Evolutionary conservation across 2,113 vertebrate species (phyloP), one percentile per base, ranked within the genome.

Genomic region (Oncorhynchus tshawytscha): DNA sequence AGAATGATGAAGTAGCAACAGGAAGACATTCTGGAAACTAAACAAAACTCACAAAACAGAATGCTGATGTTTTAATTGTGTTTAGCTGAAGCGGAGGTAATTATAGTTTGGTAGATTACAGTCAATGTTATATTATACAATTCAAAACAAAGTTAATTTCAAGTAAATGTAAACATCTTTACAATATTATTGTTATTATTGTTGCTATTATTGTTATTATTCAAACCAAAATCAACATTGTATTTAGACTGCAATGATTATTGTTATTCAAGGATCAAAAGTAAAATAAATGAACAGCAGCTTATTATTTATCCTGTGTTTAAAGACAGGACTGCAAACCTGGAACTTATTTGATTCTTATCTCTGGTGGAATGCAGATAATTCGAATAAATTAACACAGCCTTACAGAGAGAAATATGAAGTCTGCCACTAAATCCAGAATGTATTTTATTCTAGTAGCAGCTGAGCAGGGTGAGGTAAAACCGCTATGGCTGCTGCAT

Each of bases 361-460:
- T 93, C 91, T 92, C 88, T 88, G 81, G 88, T 85, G 89, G 86
- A 92, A 92, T 91, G 88, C 79, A 90, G 90, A 90, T 94, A 92
- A 94, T 92, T 90, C 89, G 82, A 90, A 92, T 91, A 92, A 93
- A 92, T 90, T 86, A 93, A 89, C 82, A 69, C 81, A 77, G 89
- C 84, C 82, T 89, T 88, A 89, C 88, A 85, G 85, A 80, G 82
- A 92, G 89, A 90, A 91, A 91, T 89, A 86, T 84, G 87, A 90
- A 88, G 85, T 84, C 82, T 87, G 84, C 82, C 85, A 83, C 78
- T 85, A 91, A 93, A 91, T 92, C 86, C 91, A 90, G 90, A 90
- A 93, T 90, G 87, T 89, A 92, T 92, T 92, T 91, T 90, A 88
- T 90, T 91, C 76, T 77, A 73, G 78, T 83, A 91, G 87, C 87